Evolutionary conservation across 2,797 vertebrate genomes (phyloP).

Genomic region (Cossypha polioptera): DNA sequence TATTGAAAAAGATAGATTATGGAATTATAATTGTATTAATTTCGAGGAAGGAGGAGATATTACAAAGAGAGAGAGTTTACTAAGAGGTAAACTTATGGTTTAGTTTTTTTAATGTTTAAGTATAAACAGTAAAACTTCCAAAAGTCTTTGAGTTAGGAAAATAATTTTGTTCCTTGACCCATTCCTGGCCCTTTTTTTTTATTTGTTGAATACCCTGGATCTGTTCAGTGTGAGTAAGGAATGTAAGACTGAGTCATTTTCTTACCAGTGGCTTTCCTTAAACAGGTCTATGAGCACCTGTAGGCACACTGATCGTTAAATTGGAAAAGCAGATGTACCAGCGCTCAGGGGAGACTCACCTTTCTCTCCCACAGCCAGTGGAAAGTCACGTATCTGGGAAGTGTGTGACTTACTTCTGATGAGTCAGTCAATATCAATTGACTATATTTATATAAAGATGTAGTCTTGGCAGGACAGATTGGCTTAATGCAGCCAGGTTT

Average conservation of each 20-base stretch:
- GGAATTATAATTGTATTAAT: not conserved
- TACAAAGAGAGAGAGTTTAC: not conserved
- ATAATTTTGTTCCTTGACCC: not conserved
- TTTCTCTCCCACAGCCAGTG: not conserved
- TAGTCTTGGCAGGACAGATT: not conserved
- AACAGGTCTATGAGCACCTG: not conserved
- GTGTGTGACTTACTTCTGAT: not conserved
- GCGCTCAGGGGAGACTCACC: not conserved
- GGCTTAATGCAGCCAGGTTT: not conserved
- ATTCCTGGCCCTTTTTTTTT: not conserved
- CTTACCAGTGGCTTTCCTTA: not conserved
- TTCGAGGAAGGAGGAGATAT: not conserved
- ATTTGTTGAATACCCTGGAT: not conserved
- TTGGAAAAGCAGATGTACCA: not conserved
- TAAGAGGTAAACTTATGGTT: not conserved
- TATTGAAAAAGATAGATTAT: not conserved
- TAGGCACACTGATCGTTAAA: not conserved
- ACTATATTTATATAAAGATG: not conserved
- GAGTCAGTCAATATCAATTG: not conserved
- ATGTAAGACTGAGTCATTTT: not conserved
- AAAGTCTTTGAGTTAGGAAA: not conserved
- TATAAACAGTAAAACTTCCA: not conserved
- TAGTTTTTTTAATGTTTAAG: not conserved
- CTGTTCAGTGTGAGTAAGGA: not conserved
- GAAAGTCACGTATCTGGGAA: not conserved